phyloP scores from a whole-genome alignment of 2,113 vertebrate species.

The Myiopsitta monachus region DNA sequence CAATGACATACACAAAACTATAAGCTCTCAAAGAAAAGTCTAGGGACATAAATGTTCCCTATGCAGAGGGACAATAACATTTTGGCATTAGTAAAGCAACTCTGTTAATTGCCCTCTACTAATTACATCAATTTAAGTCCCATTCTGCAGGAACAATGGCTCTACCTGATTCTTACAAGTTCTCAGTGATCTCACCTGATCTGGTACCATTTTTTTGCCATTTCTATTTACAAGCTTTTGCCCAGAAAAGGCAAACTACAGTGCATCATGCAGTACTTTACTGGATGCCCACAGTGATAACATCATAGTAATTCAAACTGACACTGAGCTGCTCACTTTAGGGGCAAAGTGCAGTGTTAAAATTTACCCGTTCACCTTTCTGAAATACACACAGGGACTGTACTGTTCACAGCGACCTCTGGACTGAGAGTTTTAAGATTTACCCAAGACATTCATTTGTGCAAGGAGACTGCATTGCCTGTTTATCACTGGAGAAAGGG shows the following conservation, averaged over 20 bases:
- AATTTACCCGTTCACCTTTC: background rate
- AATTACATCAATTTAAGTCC: background rate
- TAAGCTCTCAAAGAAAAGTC: background rate
- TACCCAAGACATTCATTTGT: background rate
- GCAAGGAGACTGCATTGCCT: background rate
- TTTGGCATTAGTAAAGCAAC: background rate
- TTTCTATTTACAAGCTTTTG: background rate
- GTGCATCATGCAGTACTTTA: background rate
- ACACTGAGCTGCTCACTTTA: background rate
- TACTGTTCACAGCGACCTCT: background rate
- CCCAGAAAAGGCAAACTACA: background rate
- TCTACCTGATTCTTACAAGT: background rate
- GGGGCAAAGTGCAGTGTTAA: background rate
- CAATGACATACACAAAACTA: background rate
- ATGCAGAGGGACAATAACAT: background rate
- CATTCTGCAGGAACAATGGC: background rate
- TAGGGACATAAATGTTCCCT: background rate
- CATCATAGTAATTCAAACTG: background rate
- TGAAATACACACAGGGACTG: background rate
- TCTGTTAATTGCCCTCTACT: background rate
- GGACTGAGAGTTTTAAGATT: background rate
- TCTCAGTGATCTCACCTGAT: background rate
- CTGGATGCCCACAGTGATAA: background rate
- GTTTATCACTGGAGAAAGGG: background rate
- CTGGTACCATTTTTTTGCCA: background rate